Evolutionary conservation across 2,888 invertebrate genomes (phyloP).

Genomic region (Acrobasis suavella): DNA sequence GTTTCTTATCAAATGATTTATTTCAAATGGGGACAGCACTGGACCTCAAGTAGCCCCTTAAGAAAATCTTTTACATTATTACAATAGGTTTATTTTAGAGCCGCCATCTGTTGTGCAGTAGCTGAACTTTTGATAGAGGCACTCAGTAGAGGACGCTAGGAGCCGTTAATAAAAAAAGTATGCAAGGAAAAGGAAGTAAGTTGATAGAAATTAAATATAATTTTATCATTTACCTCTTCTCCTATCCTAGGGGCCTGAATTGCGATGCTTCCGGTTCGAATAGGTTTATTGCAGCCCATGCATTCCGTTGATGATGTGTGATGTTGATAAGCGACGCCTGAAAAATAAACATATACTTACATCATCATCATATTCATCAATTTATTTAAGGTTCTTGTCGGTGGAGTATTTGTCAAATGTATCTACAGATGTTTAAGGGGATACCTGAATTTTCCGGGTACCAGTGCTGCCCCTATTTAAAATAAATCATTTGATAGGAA

Average conservation of each 20-base stretch:
- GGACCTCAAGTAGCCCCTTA: no score
- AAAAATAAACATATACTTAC: no score
- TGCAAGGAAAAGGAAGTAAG: background rate
- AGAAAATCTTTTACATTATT: no score
- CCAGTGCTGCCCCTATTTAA: no score
- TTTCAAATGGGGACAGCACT: no score
- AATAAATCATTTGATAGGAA: no score
- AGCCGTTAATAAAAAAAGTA: constrained; percentile 33
- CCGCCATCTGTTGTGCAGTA: constrained; percentile 46
- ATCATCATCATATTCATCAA: no score
- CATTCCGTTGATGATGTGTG: constrained; percentile 85
- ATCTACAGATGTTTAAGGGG: no score
- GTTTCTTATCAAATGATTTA: no score
- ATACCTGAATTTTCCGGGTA: no score
- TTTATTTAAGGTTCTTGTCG: no score
- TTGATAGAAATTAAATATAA: background rate
- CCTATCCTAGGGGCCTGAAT: constrained; percentile 93
- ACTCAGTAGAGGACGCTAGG: constrained; percentile 30
- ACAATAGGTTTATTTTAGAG: background rate
- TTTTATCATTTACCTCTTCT: constrained; percentile 73
- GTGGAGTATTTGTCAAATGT: no score
- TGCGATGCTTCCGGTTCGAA: constrained; percentile 91
- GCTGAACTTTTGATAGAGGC: constrained; percentile 30
- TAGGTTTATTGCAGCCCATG: constrained; percentile 89
- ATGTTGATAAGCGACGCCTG: constrained; percentile 85